Conservation (phyloP, 2,888 invertebrate species). For the Neoascia interrupta region DNA sequence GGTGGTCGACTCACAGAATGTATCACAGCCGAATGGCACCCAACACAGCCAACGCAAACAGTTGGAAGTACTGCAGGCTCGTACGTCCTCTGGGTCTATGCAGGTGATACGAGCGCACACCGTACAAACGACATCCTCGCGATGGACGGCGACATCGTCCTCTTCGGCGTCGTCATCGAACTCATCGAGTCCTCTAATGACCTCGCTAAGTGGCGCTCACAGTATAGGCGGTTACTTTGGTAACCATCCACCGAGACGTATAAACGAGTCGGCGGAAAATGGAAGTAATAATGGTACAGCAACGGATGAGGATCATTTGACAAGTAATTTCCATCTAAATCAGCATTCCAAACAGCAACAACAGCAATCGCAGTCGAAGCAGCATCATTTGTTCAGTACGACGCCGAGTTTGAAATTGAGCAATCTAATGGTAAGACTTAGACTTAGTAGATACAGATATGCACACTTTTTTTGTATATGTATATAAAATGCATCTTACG, state of each 20-base stretch:
- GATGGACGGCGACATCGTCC: conserved; percentile 75
- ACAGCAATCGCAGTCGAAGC: conserved; percentile 50
- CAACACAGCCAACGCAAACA: conserved; percentile 80
- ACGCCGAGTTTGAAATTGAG: conserved; percentile 79
- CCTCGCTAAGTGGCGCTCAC: conserved; percentile 33
- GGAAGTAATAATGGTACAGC: conserved; percentile 30
- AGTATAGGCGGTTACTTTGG: conserved; percentile 36
- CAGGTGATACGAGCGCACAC: conserved; percentile 85
- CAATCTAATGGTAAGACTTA: conserved; percentile 78
- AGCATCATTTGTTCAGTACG: conserved; percentile 75
- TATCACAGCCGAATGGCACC: conserved; percentile 79
- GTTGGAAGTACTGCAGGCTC: conserved; percentile 86
- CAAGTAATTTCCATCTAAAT: conserved; percentile 58
- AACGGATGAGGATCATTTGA: conserved; percentile 52
- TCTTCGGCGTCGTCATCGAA: conserved; percentile 71
- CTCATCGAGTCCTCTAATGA: conserved; percentile 70
- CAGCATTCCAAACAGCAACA: conserved; percentile 34
- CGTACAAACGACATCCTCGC: conserved; percentile 79
- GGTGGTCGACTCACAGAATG: conserved; percentile 80
- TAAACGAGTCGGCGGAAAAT: conserved; percentile 40
- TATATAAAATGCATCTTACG: too few species aligned
- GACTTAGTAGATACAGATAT: not conserved
- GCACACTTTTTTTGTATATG: too few species aligned
- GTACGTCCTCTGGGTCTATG: conserved; percentile 83
- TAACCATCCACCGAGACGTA: conserved; percentile 41